Evolutionary conservation across 2,113 vertebrate genomes (phyloP).

Genomic region (Psilopsiagon aurifrons): DNA sequence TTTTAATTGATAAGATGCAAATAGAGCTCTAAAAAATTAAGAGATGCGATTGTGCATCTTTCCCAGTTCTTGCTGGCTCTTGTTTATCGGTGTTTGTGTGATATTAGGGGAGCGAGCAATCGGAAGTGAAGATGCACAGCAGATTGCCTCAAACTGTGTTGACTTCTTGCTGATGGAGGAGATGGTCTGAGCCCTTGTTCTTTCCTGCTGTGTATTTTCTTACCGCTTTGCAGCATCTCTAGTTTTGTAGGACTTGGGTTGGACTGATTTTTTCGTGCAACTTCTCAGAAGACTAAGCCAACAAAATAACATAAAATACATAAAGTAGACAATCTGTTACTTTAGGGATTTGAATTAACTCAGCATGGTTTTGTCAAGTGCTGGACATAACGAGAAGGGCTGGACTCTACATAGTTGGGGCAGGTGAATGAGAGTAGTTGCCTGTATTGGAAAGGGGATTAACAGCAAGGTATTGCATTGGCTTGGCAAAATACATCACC

Average conservation of each 20-base stretch:
- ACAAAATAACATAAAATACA: too few species aligned
- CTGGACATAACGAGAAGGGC: not conserved
- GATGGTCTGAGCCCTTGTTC: not conserved
- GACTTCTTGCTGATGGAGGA: not conserved
- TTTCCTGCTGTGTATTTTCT: not conserved
- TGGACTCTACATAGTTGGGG: not conserved
- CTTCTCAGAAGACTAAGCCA: not conserved
- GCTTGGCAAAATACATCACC: not conserved
- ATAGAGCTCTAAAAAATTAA: not conserved
- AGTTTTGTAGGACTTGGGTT: not conserved
- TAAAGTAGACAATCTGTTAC: not conserved
- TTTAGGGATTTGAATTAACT: not conserved
- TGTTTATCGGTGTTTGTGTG: not conserved
- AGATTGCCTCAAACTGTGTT: not conserved
- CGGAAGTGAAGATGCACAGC: constrained; percentile 9
- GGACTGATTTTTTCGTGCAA: not conserved
- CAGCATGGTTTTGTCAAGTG: not conserved
- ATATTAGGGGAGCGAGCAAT: not conserved
- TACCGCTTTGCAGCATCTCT: not conserved
- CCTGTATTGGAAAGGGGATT: not conserved
- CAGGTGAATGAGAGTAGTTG: not conserved
- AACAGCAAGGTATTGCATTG: not conserved
- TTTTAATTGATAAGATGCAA: not conserved
- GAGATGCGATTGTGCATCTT: not conserved
- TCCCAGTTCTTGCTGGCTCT: not conserved